These are phyloP conservation scores for Stomatorhinus walkeri DNA, from an alignment of 2,797 vertebrate genomes.

Conservation along the genomic window DNA sequence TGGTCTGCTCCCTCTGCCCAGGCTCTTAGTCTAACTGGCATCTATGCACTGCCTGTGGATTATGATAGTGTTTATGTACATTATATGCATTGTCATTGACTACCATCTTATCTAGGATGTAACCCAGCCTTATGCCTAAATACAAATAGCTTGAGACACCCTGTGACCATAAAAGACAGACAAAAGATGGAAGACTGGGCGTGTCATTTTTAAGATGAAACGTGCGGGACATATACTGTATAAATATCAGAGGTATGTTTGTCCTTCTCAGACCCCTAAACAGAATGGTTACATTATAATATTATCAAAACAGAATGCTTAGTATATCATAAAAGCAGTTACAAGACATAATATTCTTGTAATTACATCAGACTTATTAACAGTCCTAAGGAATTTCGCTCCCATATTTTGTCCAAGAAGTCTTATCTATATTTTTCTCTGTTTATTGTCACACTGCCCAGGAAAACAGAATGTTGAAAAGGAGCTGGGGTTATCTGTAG, in stretches of 20 bases:
- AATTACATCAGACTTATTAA: not conserved
- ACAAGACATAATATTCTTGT: not conserved
- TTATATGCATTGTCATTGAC: not conserved
- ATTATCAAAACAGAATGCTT: not conserved
- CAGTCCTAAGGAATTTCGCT: not conserved
- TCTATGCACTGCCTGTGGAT: not conserved
- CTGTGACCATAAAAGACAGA: not conserved
- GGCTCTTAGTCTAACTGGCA: not conserved
- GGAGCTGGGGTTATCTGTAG: constrained; percentile 22
- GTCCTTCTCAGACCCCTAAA: not conserved
- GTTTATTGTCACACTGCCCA: not conserved
- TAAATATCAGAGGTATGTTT: not conserved
- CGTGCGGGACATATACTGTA: not conserved
- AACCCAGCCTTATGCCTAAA: not conserved
- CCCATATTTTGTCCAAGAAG: not conserved
- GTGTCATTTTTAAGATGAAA: not conserved
- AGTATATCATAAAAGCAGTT: not conserved
- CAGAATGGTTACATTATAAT: not conserved
- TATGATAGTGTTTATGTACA: not conserved
- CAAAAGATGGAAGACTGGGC: not conserved
- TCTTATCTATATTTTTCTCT: constrained; percentile 13
- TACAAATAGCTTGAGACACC: too few relatives aligned
- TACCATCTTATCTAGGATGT: not conserved
- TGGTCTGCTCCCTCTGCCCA: not conserved
- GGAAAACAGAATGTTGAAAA: constrained; percentile 17